Conservation (phyloP, 2,888 invertebrate species). For the Cacoxenus indagator region DNA sequence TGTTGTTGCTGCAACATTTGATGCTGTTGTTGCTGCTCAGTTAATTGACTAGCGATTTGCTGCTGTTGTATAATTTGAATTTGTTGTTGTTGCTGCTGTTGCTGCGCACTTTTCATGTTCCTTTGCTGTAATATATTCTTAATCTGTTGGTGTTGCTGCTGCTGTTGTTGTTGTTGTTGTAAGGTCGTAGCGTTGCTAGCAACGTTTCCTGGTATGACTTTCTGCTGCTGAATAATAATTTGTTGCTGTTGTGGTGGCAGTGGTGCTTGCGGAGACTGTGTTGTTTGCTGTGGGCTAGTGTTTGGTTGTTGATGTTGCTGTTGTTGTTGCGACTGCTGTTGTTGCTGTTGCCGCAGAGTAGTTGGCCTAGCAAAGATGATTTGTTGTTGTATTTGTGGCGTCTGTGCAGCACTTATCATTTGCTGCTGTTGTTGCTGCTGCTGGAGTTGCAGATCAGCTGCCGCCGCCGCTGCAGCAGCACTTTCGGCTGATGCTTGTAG, state of each 20-base stretch:
- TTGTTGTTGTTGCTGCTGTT: conserved; percentile 41
- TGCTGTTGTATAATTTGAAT: conserved; percentile 19
- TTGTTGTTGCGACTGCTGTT: conserved; percentile 46
- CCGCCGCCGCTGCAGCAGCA: conserved; percentile 58
- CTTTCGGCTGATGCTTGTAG: conserved; percentile 58
- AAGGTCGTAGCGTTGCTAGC: conserved; percentile 21
- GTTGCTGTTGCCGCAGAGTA: conserved; percentile 48
- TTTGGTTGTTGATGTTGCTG: conserved; percentile 44
- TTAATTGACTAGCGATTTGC: conserved; percentile 30
- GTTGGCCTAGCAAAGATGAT: conserved; percentile 64
- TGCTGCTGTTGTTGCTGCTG: conserved; percentile 43
- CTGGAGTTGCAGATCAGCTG: conserved; percentile 72
- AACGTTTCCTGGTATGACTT: conserved; percentile 62
- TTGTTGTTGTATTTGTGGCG: conserved; percentile 54
- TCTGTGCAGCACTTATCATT: conserved; percentile 12
- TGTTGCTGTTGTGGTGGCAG: conserved; percentile 58
- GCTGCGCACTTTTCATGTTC: conserved; percentile 38
- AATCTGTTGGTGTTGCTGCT: conserved; percentile 52
- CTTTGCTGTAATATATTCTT: conserved; percentile 54
- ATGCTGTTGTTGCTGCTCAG: conserved; percentile 38
- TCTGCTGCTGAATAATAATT: conserved; percentile 65
- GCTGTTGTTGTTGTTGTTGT: conserved; percentile 42
- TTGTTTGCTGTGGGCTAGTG: conserved; percentile 51
- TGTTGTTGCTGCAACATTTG: conserved; percentile 38
- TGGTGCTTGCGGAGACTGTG: conserved; percentile 39